Evolutionary conservation across 2,113 vertebrate species (phyloP).

Genomic region (Gallinago media): DNA sequence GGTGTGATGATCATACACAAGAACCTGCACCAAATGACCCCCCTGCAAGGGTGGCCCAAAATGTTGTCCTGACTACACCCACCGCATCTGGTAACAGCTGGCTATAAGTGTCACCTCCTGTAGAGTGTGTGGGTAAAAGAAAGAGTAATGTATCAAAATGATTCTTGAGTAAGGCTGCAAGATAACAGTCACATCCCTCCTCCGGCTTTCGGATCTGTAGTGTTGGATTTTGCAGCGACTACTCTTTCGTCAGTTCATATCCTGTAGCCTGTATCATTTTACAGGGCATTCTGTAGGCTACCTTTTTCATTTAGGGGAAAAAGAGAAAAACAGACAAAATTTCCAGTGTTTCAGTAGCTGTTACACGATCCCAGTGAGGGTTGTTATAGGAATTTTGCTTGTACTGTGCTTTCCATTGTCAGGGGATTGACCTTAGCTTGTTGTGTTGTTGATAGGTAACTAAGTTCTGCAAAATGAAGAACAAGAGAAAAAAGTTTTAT

Average conservation of each 20-base stretch:
- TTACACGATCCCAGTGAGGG: neutral
- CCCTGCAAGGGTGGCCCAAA: neutral
- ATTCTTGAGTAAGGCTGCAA: neutral
- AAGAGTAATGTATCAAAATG: neutral
- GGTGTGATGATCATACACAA: constrained; percentile 54
- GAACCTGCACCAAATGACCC: rapidly evolving
- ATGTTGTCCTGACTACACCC: rapidly evolving
- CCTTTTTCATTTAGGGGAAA: neutral
- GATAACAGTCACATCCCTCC: neutral
- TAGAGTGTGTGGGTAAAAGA: neutral
- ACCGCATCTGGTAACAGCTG: constrained; percentile 44
- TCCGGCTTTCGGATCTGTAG: neutral
- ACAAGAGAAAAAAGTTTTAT: neutral
- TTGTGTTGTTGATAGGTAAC: neutral
- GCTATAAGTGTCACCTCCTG: neutral
- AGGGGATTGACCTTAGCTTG: neutral
- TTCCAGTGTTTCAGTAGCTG: neutral
- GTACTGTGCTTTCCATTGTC: neutral
- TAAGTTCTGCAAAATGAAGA: neutral
- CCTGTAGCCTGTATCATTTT: neutral
- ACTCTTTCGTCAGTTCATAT: neutral
- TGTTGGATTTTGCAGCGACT: neutral
- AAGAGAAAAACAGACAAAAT: neutral
- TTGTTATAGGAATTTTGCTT: neutral
- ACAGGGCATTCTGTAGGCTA: neutral